Evolutionary conservation across 2,113 vertebrate species (phyloP).

Genomic region (Lethenteron reissneri): DNA sequence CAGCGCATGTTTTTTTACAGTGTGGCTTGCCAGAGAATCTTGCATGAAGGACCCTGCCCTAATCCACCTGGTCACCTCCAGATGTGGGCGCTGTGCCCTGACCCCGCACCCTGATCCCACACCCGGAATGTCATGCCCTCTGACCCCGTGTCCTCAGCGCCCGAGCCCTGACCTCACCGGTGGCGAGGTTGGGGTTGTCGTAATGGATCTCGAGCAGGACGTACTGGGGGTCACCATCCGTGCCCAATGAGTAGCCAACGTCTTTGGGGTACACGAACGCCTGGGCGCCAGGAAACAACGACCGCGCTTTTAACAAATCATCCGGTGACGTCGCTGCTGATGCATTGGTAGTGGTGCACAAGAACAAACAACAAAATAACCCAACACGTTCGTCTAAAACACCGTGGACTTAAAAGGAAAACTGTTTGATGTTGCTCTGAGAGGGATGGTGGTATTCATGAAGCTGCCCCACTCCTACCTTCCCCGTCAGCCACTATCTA

Average conservation of each 20-base stretch:
- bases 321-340: not conserved
- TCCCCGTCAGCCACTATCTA: not conserved
- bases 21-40: not conserved
- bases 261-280: conserved; percentile 1
- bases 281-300: not conserved
- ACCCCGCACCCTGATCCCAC: too few relatives aligned
- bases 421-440: not conserved
- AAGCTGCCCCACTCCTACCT: not conserved
- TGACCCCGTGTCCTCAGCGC: not conserved
- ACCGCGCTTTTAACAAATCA: not conserved
- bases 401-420: not conserved
- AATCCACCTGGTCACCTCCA: not conserved
- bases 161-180: not conserved
- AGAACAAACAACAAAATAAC: not conserved
- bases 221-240: not conserved
- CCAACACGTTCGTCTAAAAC: not conserved
- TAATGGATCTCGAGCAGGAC: conserved; percentile 3
- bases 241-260: conserved; percentile 1
- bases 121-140: not conserved
- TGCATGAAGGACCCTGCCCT: not conserved
- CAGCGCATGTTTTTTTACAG: not conserved
- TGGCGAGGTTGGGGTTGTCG: conserved; percentile 1
- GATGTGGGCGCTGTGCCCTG: too few relatives aligned
- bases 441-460: not conserved
- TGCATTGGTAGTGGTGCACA: not conserved